Conservation (phyloP, 2,888 invertebrate genomes). For the Mylabris sibirica region DNA sequence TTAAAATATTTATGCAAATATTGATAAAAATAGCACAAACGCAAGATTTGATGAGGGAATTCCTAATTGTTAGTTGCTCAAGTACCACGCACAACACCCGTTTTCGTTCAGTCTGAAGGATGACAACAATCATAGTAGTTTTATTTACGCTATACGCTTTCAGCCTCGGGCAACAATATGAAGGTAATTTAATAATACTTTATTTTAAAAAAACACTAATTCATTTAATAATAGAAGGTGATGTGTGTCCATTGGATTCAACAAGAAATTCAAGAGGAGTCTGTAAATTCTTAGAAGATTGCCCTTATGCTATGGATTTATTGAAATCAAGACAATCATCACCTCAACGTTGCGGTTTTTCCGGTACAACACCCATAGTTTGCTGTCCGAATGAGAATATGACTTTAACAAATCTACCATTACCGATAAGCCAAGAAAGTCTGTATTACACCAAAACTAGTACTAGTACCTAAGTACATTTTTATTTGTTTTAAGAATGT, state of each 20-base stretch:
- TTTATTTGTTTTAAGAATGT: not conserved
- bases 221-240: not conserved
- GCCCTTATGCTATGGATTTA: not conserved
- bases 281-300: not conserved
- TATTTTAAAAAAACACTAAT: not conserved
- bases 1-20: too few relatives aligned
- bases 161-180: not conserved
- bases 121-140: not conserved
- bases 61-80: not conserved
- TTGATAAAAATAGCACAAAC: too few relatives aligned
- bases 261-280: not conserved
- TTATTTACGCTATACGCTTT: not conserved
- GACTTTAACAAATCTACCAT: not conserved
- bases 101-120: not conserved
- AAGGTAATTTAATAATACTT: not conserved
- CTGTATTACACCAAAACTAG: too few relatives aligned
- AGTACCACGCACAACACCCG: not conserved
- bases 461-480: too few relatives aligned
- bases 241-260: not conserved
- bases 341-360: not conserved
- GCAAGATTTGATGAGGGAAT: not conserved
- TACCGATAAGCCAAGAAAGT: not conserved
- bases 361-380: not conserved
- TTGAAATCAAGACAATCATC: not conserved
- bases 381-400: not conserved